Base-by-base conservation (phyloP, 2,888 invertebrate species). In the Sminthurides aquaticus region DNA sequence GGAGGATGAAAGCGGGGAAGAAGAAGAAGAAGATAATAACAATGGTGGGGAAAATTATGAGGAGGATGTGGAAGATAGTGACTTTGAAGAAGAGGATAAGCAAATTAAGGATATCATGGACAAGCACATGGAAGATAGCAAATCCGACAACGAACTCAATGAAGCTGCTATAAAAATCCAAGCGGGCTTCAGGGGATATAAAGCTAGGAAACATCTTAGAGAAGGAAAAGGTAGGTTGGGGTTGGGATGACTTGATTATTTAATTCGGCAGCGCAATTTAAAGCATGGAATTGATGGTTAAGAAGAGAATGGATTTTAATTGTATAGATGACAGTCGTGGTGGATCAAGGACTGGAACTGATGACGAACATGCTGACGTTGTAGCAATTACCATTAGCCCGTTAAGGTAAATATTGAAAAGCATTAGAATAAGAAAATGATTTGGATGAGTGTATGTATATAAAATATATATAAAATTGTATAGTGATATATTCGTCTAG, bases 101-200 rank as follows among this genome's bases (percentile, higher is more conserved):
- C 62, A 66, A 3, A 62, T 59, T 20, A 28, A 49, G 26, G 49
- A 60, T 22, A 57, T 25, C 54, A 24, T 22, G 20, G 28, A 24
- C 20, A 48, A n/a, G 5, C 26, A 48, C 20, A 34, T 48, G 49
- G 49, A 49, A 28, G 57, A 8, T 29, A 25, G 49, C 18, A 57
- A 54, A 55, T 48, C 58, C 25, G 29, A 58, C 49, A 27, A 48
- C 11, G 60, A 60, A 22, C 34, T 59, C 25, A 49, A 27, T 28
- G 34, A 34, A 34, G 66, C 64, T 49, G 70, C 67, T 1, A 61
- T 58, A 25, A 70, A 63, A 62, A 66, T 70, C 25, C 70, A 70
- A 58, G 65, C 68, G 34, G 67, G 68, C 57, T 70, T 66, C 56
- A 55, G 70, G 18, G 70, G 70, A n/a, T 70, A 68, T 34, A 57